Percentiles rank a stretch among this genome's conserved stretches.
Conservation (phyloP, 2,888 invertebrate genomes). For the Arrhopalites spinosus region DNA sequence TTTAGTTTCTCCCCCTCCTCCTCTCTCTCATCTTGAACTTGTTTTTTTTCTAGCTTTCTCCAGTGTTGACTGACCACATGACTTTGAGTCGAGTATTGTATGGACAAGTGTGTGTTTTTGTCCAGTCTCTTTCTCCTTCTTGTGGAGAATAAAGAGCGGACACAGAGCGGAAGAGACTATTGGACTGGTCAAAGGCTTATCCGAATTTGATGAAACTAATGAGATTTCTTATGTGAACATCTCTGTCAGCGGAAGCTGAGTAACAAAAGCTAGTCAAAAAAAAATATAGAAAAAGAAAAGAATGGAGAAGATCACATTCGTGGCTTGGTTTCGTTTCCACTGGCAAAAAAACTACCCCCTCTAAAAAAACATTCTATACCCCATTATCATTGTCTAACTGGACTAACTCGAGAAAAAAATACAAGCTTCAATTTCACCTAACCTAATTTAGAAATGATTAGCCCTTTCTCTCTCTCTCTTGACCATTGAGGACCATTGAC, state of each 20-base stretch:
- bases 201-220: slow-evolving; percentile 54
- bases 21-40: not conserved
- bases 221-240: slow-evolving; percentile 48
- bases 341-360: not conserved
- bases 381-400: slow-evolving; percentile 42
- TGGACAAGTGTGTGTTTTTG: not conserved
- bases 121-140: too few relatives aligned
- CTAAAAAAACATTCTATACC: slow-evolving; percentile 36
- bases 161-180: not conserved
- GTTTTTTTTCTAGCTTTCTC: not conserved
- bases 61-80: not conserved
- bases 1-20: not conserved
- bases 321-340: too few relatives aligned
- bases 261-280: slow-evolving; percentile 4
- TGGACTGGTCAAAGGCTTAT: slow-evolving; percentile 15
- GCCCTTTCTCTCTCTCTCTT: slow-evolving; percentile 1
- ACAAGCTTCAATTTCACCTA: slow-evolving; percentile 49
- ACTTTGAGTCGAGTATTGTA: not conserved
- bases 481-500: not conserved
- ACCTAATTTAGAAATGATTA: slow-evolving; percentile 56
- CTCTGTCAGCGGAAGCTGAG: slow-evolving; percentile 24
- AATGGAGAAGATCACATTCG: slow-evolving; percentile 23
- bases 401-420: not conserved
- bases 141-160: not conserved
- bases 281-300: slow-evolving; percentile 17